These are phyloP conservation scores for Taenaris catops DNA, from an alignment of 2,888 invertebrate genomes.

Conservation along the genomic window DNA sequence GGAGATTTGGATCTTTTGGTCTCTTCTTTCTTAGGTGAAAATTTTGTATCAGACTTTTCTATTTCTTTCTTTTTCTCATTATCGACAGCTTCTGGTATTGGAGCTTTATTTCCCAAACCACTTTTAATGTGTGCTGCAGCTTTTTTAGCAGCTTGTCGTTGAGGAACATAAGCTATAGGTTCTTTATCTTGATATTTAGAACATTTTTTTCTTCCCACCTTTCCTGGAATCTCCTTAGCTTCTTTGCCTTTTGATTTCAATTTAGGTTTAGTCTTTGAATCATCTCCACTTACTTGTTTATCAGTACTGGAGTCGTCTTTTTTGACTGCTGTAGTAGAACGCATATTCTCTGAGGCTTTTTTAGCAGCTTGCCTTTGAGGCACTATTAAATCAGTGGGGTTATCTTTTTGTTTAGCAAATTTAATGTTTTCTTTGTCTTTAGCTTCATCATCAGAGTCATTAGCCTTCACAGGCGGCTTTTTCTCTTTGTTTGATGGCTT, in stretches of 20 bases:
- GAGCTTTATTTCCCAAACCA: slow-evolving; percentile 81
- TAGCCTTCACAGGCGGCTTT: slow-evolving; percentile 40
- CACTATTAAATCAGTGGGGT: slow-evolving; percentile 91
- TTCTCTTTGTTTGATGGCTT: slow-evolving; percentile 71
- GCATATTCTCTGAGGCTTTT: slow-evolving; percentile 94
- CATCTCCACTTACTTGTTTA: slow-evolving; percentile 50
- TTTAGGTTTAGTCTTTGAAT: slow-evolving; percentile 57
- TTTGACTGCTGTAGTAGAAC: slow-evolving; percentile 79
- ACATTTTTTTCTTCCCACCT: slow-evolving; percentile 66
- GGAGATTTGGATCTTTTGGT: slow-evolving; percentile 45
- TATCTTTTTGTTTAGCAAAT: slow-evolving; percentile 69
- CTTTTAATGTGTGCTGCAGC: slow-evolving; percentile 94
- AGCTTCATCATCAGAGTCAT: slow-evolving; percentile 62
- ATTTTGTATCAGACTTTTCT: slow-evolving; percentile 51
- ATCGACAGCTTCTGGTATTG: slow-evolving; percentile 51
- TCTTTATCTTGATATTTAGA: slow-evolving; percentile 82
- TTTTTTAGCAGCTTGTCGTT: slow-evolving; percentile 94
- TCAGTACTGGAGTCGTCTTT: slow-evolving; percentile 55
- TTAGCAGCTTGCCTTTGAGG: slow-evolving; percentile 95
- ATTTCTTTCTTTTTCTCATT: slow-evolving; percentile 56
- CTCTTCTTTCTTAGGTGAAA: slow-evolving; percentile 69
- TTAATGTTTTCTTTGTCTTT: slow-evolving; percentile 73
- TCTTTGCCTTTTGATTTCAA: slow-evolving; percentile 69
- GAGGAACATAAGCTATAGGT: slow-evolving; percentile 91
- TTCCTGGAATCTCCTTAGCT: slow-evolving; percentile 55